phyloP scores from a whole-genome alignment of 2,113 vertebrate genomes.

The Brachyhypopomus occidentalis region DNA sequence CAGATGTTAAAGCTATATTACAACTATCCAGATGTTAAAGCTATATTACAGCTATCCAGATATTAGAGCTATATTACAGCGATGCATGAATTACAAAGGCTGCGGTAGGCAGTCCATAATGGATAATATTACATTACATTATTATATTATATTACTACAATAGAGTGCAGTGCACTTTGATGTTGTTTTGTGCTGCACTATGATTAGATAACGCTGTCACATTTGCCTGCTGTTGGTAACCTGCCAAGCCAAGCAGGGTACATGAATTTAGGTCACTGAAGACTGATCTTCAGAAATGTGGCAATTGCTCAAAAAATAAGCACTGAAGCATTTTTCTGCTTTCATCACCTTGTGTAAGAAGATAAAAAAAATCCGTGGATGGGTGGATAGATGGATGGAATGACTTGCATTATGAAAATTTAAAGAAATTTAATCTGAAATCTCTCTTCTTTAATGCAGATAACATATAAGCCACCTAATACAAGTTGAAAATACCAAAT shows the following conservation, averaged over 20 bases:
- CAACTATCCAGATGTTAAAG: neutral
- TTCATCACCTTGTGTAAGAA: neutral
- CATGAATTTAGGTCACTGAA: constrained; percentile 38
- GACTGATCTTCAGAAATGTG: constrained; percentile 24
- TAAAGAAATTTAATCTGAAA: no score
- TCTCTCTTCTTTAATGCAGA: no score
- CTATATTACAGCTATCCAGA: neutral
- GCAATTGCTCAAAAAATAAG: constrained; percentile 24
- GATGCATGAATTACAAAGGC: neutral
- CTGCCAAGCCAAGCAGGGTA: constrained; percentile 21
- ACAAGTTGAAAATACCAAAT: no score
- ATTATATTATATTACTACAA: no score
- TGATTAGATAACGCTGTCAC: constrained; percentile 21
- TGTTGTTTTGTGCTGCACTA: neutral
- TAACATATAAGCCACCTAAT: no score
- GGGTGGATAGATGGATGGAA: no score
- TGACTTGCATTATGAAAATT: no score
- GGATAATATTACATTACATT: neutral
- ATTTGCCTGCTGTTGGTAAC: constrained; percentile 33
- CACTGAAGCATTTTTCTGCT: neutral
- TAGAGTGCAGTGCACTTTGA: neutral
- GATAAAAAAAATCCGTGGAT: neutral
- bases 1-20: neutral
- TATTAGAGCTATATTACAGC: neutral
- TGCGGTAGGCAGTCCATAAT: neutral